phyloP scores from a whole-genome alignment of 1,140 invertebrate genomes.

The Monochamus saltuarius region DNA sequence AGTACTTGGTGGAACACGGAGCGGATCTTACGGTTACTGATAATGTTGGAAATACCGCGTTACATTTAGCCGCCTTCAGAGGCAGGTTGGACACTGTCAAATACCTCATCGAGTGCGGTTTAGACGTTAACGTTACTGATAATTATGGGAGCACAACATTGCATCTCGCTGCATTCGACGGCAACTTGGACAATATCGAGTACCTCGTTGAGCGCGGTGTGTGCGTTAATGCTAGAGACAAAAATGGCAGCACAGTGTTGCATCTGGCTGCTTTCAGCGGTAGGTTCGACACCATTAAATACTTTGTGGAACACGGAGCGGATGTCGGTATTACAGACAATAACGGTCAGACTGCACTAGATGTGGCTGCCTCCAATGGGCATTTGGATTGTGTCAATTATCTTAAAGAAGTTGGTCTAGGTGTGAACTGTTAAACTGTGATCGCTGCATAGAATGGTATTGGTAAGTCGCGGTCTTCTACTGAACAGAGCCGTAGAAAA shows the following conservation, averaged over 20 bases:
- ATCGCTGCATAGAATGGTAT: too few relatives aligned
- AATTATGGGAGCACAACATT: slow-evolving; percentile 42
- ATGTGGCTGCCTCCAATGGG: slow-evolving; percentile 67
- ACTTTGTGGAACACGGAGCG: slow-evolving; percentile 32
- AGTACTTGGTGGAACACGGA: too few relatives aligned
- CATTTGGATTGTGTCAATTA: slow-evolving; percentile 68
- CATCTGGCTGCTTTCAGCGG: slow-evolving; percentile 31
- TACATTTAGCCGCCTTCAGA: slow-evolving; percentile 22
- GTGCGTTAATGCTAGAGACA: slow-evolving; percentile 19
- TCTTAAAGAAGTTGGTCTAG: slow-evolving; percentile 9
- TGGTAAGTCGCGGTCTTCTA: too few relatives aligned
- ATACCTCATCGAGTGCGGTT: slow-evolving; percentile 23
- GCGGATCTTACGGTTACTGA: too few relatives aligned
- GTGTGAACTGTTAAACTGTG: slow-evolving; percentile 25
- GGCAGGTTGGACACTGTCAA: slow-evolving; percentile 28
- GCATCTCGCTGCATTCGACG: slow-evolving; percentile 52
- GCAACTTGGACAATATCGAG: slow-evolving; percentile 35
- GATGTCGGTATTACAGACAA: slow-evolving; percentile 26
- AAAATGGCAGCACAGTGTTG: slow-evolving; percentile 25
- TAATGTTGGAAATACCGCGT: slow-evolving; percentile 11
- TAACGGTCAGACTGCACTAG: slow-evolving; percentile 23
- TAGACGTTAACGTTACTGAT: slow-evolving; percentile 23
- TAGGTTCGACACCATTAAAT: slow-evolving; percentile 27
- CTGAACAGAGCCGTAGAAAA: too few relatives aligned
- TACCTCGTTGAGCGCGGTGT: slow-evolving; percentile 20